Percentiles rank a stretch among this genome's conserved stretches.
Conservation (phyloP, 1,140 invertebrate species). For the Ceratosolen fusciceps region DNA sequence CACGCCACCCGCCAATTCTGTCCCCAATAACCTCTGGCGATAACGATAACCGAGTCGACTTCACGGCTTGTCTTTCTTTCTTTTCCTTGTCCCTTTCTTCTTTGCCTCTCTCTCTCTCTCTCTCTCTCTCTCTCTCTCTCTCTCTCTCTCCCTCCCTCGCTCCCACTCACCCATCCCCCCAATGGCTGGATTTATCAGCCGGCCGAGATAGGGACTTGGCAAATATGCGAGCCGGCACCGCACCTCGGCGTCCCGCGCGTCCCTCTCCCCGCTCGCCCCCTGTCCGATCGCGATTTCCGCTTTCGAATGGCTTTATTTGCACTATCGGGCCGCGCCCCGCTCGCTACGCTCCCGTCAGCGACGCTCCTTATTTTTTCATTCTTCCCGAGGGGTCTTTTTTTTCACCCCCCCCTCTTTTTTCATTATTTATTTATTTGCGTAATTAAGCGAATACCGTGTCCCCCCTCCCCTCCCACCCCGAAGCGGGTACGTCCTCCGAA, state of each 20-base stretch:
- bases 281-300: conserved; percentile 3
- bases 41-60: neutral
- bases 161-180: no score
- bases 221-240: neutral
- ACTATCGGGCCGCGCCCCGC: neutral
- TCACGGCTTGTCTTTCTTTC: neutral
- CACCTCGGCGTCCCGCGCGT: no score
- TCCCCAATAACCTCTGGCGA: no score
- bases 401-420: no score
- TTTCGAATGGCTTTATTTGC: neutral
- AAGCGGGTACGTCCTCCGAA: no score
- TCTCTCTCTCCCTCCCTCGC: neutral
- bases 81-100: neutral
- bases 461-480: no score
- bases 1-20: no score
- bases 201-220: neutral
- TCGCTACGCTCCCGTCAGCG: no score
- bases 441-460: no score
- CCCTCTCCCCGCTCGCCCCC: neutral
- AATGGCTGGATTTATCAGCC: neutral
- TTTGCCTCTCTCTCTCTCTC: neutral
- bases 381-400: no score
- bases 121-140: neutral
- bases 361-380: no score
- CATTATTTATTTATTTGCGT: no score